Base-by-base conservation (phyloP, 2,888 invertebrate genomes). In the Pteria penguin region DNA sequence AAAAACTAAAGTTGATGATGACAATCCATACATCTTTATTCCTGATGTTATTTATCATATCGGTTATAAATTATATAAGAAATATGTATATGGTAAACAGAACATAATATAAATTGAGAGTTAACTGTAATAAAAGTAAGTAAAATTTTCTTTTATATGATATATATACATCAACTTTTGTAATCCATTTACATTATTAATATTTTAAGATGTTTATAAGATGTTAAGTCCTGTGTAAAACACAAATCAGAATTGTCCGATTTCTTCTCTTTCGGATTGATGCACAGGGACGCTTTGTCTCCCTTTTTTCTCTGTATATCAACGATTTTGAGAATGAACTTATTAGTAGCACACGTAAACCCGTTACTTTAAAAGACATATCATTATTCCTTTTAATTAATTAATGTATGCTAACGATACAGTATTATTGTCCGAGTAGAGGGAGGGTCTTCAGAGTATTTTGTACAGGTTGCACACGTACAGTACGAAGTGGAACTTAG, bases 331-430 rank as follows among this genome's bases (percentile, higher is more conserved):
- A 60, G 27, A 8, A 18, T 11, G 60, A 60, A 8, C 27, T 60
- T 4, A 26, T 60, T 1, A 26, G 18, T 27, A 60, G 27, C 14
- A 27, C 18, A 1, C 27, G 60, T 27, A 18, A 60, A 18, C 1
- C 60, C 18, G 18, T 26, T 60, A 27, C 24, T 11, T 18, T 60
- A 11, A 60, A 27, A 60, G 11, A 11, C 4, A 27, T 60, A 27
- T 36, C 3, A 11, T 4, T 63, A 22, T 63, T 31, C 14, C 11
- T 24, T 36, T 31, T 60, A 8, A 26, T 26, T 22, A n/a, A n/a
- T n/a, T n/a, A n/a, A n/a, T n/a, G n/a, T 60, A 60, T 18, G 60
- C 60, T 4, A 29, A 60, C 27, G 33, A 63, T 14, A 63, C 36
- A 26, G 63, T 63, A 4, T 24, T 63, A 22, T 63, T 63, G 5